Evolutionary conservation across 1,140 invertebrate species (phyloP), one percentile per base, ranked within the genome.

Genomic region (Musca domestica): DNA sequence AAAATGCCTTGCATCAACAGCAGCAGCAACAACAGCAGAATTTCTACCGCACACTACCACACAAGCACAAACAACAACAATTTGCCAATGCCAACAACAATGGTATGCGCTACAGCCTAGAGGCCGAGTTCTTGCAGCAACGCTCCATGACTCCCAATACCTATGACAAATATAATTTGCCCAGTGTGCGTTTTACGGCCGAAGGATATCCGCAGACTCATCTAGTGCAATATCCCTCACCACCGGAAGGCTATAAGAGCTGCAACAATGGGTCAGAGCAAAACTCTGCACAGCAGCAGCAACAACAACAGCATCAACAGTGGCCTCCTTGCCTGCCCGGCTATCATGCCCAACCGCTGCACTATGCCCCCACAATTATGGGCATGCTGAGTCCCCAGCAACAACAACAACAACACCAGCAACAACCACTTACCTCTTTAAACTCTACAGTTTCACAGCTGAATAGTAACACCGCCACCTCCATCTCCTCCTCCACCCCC

Each of bases 151-250:
- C 71, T 14, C 79, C 73, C 63, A 73, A 73, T 17, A 54, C 86
- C 86, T 78, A 86, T 84, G 74, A 85, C 82, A 77, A 87, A 83
- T 80, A 84, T 79, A 58, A 58, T 67, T 81, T 84, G 67, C 83
- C 86, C 47, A 89, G 91, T 72, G 86, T 92, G 15, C 86, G 91
- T 68, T 91, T 92, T 75, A 92, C 91, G 1, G 87, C 88, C 25
- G 91, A 92, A 72, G 91, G 92, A 1, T 93, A 93, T 80, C 91
- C 91, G 0, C 67, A 81, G 82, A 27, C 84, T 78, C 68, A 83
- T 80, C 67, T 81, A 78, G 77, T 80, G 52, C 85, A 88, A 41
- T 89, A 88, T 72, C 89, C 89, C 9, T 91, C 89, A 4, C 90
- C 89, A 0, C 90, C 90, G 0, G 89, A 88, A 64, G 86, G 85